These are phyloP conservation scores for Microtus oregoni DNA, from an alignment of 2,113 vertebrate genomes.

Conservation along the genomic window DNA sequence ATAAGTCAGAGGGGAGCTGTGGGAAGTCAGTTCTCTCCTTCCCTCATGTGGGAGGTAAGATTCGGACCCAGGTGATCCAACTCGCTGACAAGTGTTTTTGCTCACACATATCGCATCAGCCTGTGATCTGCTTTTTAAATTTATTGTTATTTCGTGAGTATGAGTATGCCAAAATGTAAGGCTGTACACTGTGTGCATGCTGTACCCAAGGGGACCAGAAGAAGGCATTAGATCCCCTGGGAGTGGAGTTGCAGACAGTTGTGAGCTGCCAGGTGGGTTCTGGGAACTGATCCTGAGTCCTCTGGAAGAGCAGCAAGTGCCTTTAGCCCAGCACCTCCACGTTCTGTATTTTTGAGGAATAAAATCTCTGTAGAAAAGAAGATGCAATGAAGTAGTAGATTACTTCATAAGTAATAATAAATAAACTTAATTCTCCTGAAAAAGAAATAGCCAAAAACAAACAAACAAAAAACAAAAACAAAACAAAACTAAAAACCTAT, in stretches of 20 bases:
- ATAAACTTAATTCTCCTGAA: constrained; percentile 25
- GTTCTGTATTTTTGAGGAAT: constrained; percentile 26
- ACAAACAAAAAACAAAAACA: too few species aligned
- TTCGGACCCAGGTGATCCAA: background rate
- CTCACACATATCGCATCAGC: background rate
- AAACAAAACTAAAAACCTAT: background rate
- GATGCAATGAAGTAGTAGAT: background rate
- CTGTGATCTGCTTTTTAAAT: background rate
- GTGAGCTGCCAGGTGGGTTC: too few species aligned
- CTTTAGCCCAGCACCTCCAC: background rate
- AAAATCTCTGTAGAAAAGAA: constrained; percentile 26
- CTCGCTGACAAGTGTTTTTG: background rate
- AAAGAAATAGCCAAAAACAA: background rate
- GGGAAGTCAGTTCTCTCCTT: background rate
- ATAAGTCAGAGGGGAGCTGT: background rate
- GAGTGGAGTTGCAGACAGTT: background rate
- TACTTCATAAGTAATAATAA: background rate
- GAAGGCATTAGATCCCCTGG: background rate
- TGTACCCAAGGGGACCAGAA: background rate
- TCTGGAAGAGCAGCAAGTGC: background rate
- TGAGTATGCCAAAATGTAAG: background rate
- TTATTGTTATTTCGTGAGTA: background rate
- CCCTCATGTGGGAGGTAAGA: background rate
- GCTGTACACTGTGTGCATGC: background rate
- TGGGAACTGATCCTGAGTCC: background rate